Evolutionary conservation across 2,797 vertebrate genomes (phyloP), one percentile per base, ranked within the genome.

Genomic region (Thalassophryne amazonica): DNA sequence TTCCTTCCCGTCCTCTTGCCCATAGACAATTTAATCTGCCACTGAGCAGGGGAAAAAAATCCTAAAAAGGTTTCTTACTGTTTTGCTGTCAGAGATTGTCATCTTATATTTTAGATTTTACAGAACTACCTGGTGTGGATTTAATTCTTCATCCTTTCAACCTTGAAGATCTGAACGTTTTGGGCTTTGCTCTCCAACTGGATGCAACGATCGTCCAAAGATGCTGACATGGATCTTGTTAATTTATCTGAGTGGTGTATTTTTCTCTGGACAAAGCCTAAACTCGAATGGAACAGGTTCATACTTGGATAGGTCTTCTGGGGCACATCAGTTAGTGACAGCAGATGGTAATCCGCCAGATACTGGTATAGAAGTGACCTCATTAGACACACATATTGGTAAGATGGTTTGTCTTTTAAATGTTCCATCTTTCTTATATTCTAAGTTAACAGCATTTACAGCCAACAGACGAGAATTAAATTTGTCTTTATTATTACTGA

Each of bases 221-320:
- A 68, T 62, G 60, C 57, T 33, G 53, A 63, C 29, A 23, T 86
- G 71, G 75, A 25, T 86, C 13, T 3, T 80, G 14, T 60, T 73
- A 12, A 16, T 86, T 10, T 81, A 56, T 52, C 45, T 86, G 30
- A 78, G 65, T 61, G 59, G 61, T 37, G 38, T 57, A 1, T 20
- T 69, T 43, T 57, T 38, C 34, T 50, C 51, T 4, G 71, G 53
- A 28, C 55, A 66, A 43, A 33, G 27, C 23, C 12, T 47, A 1
- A 58, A 60, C 3, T 61, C 63, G 39, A 43, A 35, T 11, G 65
- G 66, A 3, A 6, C 11, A 19, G 51, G 41, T n/a, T 12, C 2
- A 21, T 6, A 46, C 8, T 21, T 29, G 23, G 48, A 64, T 53
- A 31, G 33, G 2, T 52, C 54, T 0, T 12, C 43, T 12, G 51